These are phyloP conservation scores for Ischnus inquisitorius DNA, from an alignment of 2,888 invertebrate species.

Conservation along the genomic window DNA sequence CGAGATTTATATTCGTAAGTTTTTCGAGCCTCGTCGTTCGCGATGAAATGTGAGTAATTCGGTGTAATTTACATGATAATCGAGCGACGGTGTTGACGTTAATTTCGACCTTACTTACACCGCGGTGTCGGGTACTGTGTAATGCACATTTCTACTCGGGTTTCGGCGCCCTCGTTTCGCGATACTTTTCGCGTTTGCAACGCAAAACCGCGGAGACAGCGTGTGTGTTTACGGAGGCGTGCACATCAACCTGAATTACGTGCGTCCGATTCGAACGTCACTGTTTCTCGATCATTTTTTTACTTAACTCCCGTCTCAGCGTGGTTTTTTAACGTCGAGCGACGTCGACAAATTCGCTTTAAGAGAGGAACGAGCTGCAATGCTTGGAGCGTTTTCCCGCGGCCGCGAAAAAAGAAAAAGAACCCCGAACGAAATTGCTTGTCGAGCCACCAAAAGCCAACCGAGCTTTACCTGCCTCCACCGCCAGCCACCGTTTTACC, in stretches of 20 bases:
- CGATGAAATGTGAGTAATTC: not conserved
- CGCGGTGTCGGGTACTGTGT: not conserved
- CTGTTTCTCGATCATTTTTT: conserved; percentile 21
- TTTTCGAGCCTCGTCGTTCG: too few species aligned
- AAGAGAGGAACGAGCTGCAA: not conserved
- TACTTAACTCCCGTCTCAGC: conserved; percentile 5
- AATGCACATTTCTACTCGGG: not conserved
- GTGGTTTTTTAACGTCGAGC: not conserved
- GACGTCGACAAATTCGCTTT: conserved; percentile 23
- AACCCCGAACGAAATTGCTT: conserved; percentile 61
- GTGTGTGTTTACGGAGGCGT: not conserved
- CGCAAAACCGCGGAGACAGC: not conserved
- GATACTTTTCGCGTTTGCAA: not conserved
- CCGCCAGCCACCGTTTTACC: conserved; percentile 25
- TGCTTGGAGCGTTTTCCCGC: conserved; percentile 17
- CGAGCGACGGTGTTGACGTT: not conserved
- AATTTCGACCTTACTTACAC: not conserved
- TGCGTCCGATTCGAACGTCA: not conserved
- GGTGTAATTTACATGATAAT: conserved; percentile 12
- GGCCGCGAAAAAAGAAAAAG: conserved; percentile 45
- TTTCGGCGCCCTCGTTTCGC: not conserved
- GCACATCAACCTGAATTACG: not conserved
- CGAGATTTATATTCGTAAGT: too few species aligned
- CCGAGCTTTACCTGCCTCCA: conserved; percentile 50
- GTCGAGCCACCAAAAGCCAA: conserved; percentile 59